phyloP scores from a whole-genome alignment of 2,113 vertebrate species.

The Phrynosoma blainvillii region DNA sequence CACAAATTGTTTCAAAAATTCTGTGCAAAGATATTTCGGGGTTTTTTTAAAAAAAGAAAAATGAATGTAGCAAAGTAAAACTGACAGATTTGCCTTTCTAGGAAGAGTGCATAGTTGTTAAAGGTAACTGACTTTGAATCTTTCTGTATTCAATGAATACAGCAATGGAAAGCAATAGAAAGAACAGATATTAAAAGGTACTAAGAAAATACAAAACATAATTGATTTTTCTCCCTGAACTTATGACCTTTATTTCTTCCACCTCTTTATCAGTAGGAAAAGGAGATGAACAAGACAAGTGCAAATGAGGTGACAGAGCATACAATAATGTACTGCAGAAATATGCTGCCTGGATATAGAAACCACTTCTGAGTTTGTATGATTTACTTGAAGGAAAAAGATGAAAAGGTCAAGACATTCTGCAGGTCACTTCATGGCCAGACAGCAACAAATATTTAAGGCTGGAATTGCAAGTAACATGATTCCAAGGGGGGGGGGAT shows the following conservation, averaged over 20 bases:
- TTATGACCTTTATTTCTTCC: neutral
- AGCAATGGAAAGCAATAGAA: too few relatives aligned
- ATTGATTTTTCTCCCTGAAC: slow-evolving; percentile 9
- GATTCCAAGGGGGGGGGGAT: neutral
- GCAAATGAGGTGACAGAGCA: slow-evolving; percentile 9
- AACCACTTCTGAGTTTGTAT: neutral
- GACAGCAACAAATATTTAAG: neutral
- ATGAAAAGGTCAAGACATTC: neutral
- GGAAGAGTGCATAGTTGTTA: too few relatives aligned
- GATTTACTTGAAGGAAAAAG: neutral
- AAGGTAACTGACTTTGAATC: too few relatives aligned
- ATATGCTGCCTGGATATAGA: neutral
- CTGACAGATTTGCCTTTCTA: too few relatives aligned
- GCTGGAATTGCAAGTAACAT: slow-evolving; percentile 26
- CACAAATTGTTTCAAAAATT: neutral
- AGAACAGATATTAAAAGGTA: neutral
- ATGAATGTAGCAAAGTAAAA: too few relatives aligned
- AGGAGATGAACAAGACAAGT: neutral
- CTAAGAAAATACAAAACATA: neutral
- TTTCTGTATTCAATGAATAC: too few relatives aligned
- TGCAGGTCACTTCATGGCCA: slow-evolving; percentile 33
- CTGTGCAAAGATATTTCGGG: neutral
- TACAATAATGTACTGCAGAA: neutral
- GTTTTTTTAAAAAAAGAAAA: neutral
- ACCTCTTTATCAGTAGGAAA: neutral